phyloP scores from a whole-genome alignment of 2,797 vertebrate genomes.

The Phyllotis vaccarum region DNA sequence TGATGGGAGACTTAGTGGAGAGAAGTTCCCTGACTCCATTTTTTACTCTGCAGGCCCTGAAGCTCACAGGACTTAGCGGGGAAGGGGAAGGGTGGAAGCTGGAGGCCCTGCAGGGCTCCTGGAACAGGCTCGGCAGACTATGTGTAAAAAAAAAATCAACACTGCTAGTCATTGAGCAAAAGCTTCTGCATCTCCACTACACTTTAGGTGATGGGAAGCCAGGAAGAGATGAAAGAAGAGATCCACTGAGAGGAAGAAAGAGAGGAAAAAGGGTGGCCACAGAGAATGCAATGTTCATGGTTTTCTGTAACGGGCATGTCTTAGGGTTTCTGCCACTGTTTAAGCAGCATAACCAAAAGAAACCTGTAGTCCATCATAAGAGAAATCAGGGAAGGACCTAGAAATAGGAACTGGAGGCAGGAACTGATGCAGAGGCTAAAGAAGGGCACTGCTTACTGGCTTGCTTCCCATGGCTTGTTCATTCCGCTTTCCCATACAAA shows the following conservation, averaged over 20 bases:
- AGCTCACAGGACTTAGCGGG: rapidly evolving
- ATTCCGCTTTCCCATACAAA: background rate
- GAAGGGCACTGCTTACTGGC: background rate
- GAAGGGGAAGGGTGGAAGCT: background rate
- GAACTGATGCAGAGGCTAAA: background rate
- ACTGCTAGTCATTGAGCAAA: rapidly evolving
- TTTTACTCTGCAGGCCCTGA: background rate
- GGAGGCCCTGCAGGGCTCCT: background rate
- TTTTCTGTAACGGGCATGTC: background rate
- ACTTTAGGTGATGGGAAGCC: background rate
- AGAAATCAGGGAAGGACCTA: background rate
- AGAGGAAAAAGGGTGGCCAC: background rate
- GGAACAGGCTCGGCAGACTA: background rate
- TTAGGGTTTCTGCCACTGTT: background rate
- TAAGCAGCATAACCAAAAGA: background rate
- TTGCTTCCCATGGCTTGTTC: background rate
- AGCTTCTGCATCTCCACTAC: background rate
- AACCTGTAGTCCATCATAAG: background rate
- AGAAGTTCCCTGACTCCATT: background rate
- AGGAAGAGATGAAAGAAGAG: background rate
- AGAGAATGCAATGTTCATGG: background rate
- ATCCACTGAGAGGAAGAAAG: background rate
- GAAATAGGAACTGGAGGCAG: background rate
- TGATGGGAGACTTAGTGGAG: no score
- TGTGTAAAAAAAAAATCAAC: background rate